Evolutionary conservation across 2,113 vertebrate genomes (phyloP).

Genomic region (Sterrhoptilus dennistouni): DNA sequence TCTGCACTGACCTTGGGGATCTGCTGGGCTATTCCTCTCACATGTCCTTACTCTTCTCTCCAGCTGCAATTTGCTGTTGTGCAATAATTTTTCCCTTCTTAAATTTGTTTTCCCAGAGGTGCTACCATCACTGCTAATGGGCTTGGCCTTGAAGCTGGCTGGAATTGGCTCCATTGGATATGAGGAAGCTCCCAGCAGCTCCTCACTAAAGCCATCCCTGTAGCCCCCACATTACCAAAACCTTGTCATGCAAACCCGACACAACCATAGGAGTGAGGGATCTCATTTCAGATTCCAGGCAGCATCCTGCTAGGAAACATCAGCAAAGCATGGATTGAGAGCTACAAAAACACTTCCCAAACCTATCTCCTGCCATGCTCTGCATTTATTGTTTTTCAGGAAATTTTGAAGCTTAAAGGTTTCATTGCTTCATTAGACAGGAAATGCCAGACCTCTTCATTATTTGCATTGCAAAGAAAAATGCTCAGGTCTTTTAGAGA

Average conservation of each 20-base stretch:
- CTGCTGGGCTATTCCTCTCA: neutral
- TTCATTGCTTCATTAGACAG: conserved; percentile 14
- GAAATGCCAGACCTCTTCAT: neutral
- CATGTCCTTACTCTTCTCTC: neutral
- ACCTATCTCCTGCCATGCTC: neutral
- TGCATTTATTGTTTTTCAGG: neutral
- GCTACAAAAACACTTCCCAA: neutral
- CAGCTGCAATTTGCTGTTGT: neutral
- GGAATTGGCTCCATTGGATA: neutral
- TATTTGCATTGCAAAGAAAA: conserved; percentile 30
- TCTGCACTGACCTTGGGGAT: neutral
- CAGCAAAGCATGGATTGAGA: neutral
- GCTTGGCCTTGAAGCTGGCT: neutral
- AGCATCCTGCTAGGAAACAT: neutral
- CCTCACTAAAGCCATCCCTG: neutral
- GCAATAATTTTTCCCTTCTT: neutral
- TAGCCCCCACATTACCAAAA: neutral
- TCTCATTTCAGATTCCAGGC: neutral
- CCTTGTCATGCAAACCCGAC: neutral
- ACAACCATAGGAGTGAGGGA: neutral
- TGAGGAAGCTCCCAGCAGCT: neutral
- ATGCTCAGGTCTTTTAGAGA: neutral
- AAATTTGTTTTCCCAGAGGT: neutral
- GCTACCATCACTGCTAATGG: neutral
- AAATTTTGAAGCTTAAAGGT: neutral